phyloP scores from a whole-genome alignment of 2,797 vertebrate species.

The Aselliscus stoliczkanus region DNA sequence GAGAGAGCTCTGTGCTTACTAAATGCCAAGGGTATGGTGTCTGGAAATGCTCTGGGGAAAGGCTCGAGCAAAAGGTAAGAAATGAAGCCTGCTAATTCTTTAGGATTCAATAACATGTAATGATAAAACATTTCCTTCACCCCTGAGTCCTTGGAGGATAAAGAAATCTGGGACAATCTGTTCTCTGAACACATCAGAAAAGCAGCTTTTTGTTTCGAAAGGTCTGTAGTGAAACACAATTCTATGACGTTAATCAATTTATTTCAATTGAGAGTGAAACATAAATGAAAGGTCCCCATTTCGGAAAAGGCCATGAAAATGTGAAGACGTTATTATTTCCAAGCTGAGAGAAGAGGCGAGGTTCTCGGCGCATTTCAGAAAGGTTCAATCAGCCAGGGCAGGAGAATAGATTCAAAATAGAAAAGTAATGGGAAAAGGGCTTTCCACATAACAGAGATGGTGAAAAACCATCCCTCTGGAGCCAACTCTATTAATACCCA shows the following conservation, averaged over 20 bases:
- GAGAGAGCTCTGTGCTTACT: background rate
- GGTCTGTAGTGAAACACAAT: conserved; percentile 48
- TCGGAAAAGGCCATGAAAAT: conserved; percentile 64
- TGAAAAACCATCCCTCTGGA: conserved; percentile 19
- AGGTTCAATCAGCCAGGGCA: conserved; percentile 49
- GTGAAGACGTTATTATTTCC: conserved; percentile 60
- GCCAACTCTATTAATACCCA: conserved; percentile 17
- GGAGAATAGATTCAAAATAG: conserved; percentile 64
- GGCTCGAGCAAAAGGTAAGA: background rate
- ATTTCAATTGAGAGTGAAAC: conserved; percentile 60
- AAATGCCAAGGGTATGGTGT: background rate
- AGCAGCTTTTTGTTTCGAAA: conserved; percentile 50
- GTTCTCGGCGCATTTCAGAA: conserved; percentile 51
- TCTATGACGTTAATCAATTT: conserved; percentile 57
- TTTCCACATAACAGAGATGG: background rate
- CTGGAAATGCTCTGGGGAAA: background rate
- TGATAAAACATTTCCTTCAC: conserved; percentile 38
- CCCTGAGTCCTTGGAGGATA: conserved; percentile 19
- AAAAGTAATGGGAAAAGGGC: conserved; percentile 56
- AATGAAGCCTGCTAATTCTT: conserved; percentile 42
- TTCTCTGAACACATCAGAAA: conserved; percentile 18
- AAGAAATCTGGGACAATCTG: conserved; percentile 54
- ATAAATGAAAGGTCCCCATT: conserved; percentile 58
- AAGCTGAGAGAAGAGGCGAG: conserved; percentile 42
- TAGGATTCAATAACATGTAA: conserved; percentile 52